A percentile compares a stretch with the other conserved stretches of the same genome.
Evolutionary conservation across 2,797 vertebrate genomes (phyloP).

Genomic region (Micromesistius poutassou): DNA sequence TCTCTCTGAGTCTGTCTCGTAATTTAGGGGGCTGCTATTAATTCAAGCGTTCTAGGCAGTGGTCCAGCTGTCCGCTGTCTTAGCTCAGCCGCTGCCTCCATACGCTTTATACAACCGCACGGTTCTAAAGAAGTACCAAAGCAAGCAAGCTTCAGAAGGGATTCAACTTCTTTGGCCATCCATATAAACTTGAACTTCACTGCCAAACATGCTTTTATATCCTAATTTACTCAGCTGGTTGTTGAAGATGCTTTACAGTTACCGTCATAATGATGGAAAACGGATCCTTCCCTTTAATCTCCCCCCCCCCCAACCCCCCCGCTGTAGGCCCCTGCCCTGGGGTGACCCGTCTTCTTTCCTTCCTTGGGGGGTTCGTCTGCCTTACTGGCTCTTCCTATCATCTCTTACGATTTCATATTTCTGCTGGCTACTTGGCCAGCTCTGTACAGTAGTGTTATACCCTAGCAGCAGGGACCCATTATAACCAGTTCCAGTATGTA

Average conservation of each 20-base stretch:
- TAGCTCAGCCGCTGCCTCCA: conserved; percentile 16
- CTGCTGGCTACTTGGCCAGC: conserved; percentile 24
- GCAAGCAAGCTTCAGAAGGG: neutral
- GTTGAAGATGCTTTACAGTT: conserved; percentile 22
- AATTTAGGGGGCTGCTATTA: conserved; percentile 49
- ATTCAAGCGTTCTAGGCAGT: conserved; percentile 36
- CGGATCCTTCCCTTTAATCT: conserved; percentile 44
- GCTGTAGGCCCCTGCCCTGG: conserved; percentile 23
- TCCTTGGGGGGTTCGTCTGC: conserved; percentile 17
- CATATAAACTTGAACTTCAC: conserved; percentile 15
- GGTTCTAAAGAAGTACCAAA: conserved; percentile 3
- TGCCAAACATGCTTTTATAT: conserved; percentile 34
- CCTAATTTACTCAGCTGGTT: conserved; percentile 35
- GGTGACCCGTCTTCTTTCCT: conserved; percentile 44
- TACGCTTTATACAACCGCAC: neutral
- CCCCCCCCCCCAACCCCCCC: conserved; percentile 42
- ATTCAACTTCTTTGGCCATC: conserved; percentile 26
- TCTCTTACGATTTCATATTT: conserved; percentile 1
- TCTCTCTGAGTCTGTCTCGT: conserved; percentile 16
- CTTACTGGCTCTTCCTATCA: conserved; percentile 10
- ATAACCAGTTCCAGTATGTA: conserved; percentile 22
- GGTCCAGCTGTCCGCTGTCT: conserved; percentile 46
- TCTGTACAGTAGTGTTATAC: conserved; percentile 14
- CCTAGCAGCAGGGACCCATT: conserved; percentile 16
- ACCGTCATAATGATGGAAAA: conserved; percentile 2